Evolutionary conservation across 2,888 invertebrate genomes (phyloP), one percentile per base, ranked within the genome.

Genomic region (Phalera bucephala): DNA sequence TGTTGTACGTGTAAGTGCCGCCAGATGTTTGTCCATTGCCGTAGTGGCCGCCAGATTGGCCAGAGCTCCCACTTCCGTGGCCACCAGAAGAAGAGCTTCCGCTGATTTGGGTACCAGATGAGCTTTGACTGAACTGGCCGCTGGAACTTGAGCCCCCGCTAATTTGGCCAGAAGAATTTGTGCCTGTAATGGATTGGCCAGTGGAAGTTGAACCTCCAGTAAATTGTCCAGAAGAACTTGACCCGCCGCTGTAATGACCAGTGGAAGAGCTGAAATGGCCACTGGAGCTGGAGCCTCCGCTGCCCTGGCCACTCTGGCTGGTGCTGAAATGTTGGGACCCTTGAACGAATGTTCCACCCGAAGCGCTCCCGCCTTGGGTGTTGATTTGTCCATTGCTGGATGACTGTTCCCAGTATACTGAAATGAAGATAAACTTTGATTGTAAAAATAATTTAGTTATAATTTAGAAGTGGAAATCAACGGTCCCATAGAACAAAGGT

Each of bases 1-100:
- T 66, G 34, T 78, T 80, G 23, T 78, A 77, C 1, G 58, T 48
- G 33, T 68, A 70, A 3, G 57, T 55, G 14, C 59, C 55, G 1
- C 68, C 61, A 2, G 55, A 30, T 5, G 47, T 45, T 44, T 65
- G 64, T 17, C 52, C 49, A 15, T 40, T 31, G 7, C 47, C 57
- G 5, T 47, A 48, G 9, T 64, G 60, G 8, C 58, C 46, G 9
- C 46, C 45, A 5, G 52, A 21, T n/a, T 21, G 21, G 13, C n/a
- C n/a, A 3, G 26, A 10, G n/a, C n/a, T 7, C 1, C 13, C 11
- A 32, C 31, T 34, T 12, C 34, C 46, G 23, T 51, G 55, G 1
- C 40, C 45, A 22, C 8, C 19, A 13, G 34, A 10, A 7, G 50
- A 42, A 3, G 23, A 23, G 23, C 23, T 23, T 23, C 23, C 6